phyloP scores from a whole-genome alignment of 2,797 vertebrate genomes.

The Cryptoblepharus egeriae region DNA sequence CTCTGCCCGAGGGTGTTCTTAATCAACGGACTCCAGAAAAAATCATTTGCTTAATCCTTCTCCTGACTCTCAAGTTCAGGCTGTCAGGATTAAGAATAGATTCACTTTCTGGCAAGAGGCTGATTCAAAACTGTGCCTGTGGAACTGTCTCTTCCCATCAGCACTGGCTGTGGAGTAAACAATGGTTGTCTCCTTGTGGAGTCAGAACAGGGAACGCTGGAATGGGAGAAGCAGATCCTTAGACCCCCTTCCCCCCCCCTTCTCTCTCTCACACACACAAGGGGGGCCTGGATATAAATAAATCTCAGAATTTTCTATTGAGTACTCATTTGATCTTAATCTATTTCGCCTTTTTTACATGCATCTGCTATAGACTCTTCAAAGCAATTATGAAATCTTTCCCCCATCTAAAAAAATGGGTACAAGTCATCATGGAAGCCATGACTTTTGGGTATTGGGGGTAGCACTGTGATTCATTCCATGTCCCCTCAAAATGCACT shows the following conservation, averaged over 20 bases:
- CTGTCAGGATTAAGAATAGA: slow-evolving; percentile 33
- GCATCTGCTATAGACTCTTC: neutral
- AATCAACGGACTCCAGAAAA: slow-evolving; percentile 31
- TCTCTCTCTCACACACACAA: too few relatives aligned
- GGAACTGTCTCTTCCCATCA: neutral
- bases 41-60: slow-evolving; percentile 30
- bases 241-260: too few relatives aligned
- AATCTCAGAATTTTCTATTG: neutral
- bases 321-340: neutral
- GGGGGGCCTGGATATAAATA: too few relatives aligned
- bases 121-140: neutral
- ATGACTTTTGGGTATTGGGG: neutral
- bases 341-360: neutral
- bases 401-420: too few relatives aligned
- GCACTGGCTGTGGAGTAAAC: neutral
- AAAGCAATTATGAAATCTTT: neutral
- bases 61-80: neutral
- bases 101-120: slow-evolving; percentile 13
- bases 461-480: too few relatives aligned
- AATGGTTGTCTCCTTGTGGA: neutral
- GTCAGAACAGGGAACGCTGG: neutral
- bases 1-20: neutral
- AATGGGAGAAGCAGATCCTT: neutral
- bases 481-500: too few relatives aligned
- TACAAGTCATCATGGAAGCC: neutral